phyloP scores from a whole-genome alignment of 2,888 invertebrate species.

The Andrena haemorrhoa region DNA sequence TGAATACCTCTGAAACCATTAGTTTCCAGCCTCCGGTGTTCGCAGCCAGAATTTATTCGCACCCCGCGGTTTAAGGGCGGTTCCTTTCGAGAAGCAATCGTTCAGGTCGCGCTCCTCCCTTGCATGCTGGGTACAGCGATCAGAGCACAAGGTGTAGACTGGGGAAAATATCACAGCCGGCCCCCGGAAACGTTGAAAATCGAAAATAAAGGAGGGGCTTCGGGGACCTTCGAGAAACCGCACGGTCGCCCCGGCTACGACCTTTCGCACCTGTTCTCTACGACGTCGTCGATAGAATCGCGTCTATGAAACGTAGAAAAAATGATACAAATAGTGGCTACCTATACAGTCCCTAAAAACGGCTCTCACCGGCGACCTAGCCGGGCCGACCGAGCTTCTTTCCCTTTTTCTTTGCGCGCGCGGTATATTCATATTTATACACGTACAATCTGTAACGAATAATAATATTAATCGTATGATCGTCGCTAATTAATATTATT shows the following conservation, averaged over 20 bases:
- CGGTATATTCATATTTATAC: slow-evolving; percentile 71
- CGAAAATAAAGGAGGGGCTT: slow-evolving; percentile 73
- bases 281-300: slow-evolving; percentile 49
- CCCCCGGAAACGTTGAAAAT: slow-evolving; percentile 79
- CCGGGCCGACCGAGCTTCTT: slow-evolving; percentile 71
- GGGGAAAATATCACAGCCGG: slow-evolving; percentile 83
- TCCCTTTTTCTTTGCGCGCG: slow-evolving; percentile 71
- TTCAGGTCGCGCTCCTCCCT: neutral
- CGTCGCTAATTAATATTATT: slow-evolving; percentile 68
- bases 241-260: slow-evolving; percentile 69
- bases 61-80: neutral
- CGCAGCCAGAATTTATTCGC: neutral
- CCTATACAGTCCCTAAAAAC: slow-evolving; percentile 54
- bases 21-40: neutral
- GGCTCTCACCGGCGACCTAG: slow-evolving; percentile 64
- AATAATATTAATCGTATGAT: slow-evolving; percentile 69
- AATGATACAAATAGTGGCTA: slow-evolving; percentile 79
- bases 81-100: neutral
- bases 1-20: neutral
- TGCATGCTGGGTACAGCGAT: slow-evolving; percentile 66
- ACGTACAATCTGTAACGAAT: slow-evolving; percentile 68
- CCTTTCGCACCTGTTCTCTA: slow-evolving; percentile 45
- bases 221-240: slow-evolving; percentile 77
- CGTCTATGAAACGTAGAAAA: slow-evolving; percentile 81
- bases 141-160: slow-evolving; percentile 70